Percentiles rank a stretch among this genome's conserved stretches.
phyloP scores from a whole-genome alignment of 2,888 invertebrate genomes.

The Tetragonula carbonaria region DNA sequence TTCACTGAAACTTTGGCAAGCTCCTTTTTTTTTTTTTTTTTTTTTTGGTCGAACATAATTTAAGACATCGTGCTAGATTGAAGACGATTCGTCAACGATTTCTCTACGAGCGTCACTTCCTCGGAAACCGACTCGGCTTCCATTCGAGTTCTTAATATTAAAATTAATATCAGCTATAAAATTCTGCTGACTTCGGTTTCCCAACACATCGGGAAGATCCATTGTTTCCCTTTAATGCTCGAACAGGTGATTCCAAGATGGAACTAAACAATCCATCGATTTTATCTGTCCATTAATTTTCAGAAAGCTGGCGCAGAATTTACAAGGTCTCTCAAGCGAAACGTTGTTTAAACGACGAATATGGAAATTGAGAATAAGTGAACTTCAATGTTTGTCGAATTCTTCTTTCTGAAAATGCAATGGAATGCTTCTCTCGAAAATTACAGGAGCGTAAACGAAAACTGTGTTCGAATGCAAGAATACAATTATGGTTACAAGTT shows the following conservation, averaged over 20 bases:
- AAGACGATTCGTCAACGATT: neutral
- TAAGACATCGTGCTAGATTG: neutral
- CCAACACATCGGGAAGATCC: neutral
- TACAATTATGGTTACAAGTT: too few relatives aligned
- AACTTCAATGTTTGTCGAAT: too few relatives aligned
- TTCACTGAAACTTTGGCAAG: neutral
- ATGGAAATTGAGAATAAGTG: too few relatives aligned
- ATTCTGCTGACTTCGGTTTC: neutral
- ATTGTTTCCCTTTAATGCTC: neutral
- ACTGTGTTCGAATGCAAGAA: too few relatives aligned
- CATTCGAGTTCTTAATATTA: neutral
- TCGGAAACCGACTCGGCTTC: neutral
- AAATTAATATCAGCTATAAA: neutral
- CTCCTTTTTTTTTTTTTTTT: too few relatives aligned
- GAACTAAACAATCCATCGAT: neutral
- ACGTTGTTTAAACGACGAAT: neutral
- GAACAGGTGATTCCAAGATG: neutral
- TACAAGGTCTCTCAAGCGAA: neutral
- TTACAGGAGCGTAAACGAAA: too few relatives aligned
- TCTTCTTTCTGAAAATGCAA: too few relatives aligned
- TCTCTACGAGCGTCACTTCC: neutral
- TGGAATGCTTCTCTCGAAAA: too few relatives aligned
- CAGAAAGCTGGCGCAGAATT: neutral
- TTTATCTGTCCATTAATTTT: neutral
- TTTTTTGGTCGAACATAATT: neutral